A percentile compares a stretch with the other conserved stretches of the same genome.
Evolutionary conservation across 1,140 invertebrate species (phyloP).

Genomic region (Octopus bimaculoides): DNA sequence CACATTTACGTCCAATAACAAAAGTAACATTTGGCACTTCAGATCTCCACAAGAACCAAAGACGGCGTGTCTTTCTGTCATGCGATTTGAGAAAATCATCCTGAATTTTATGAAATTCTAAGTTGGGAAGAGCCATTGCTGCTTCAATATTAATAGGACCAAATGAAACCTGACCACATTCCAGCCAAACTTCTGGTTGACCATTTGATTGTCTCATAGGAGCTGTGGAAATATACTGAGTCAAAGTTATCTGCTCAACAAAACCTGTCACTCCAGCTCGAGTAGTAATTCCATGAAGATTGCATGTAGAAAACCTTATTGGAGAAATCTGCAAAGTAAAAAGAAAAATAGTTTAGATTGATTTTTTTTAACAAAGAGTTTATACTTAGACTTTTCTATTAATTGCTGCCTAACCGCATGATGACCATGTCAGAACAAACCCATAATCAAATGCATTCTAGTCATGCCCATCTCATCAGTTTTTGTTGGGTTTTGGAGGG

Average conservation of each 20-base stretch:
- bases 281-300: conserved; percentile 87
- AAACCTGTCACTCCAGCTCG: conserved; percentile 86
- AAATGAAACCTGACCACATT: conserved; percentile 84
- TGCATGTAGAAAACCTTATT: conserved; percentile 84
- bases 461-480: no score
- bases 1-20: conserved; percentile 73
- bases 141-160: conserved; percentile 90
- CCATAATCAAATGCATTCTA: no score
- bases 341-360: not conserved
- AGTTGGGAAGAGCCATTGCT: conserved; percentile 65
- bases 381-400: not conserved
- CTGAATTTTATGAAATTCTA: conserved; percentile 51
- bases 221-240: conserved; percentile 63
- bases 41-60: conserved; percentile 92
- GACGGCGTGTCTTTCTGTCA: conserved; percentile 80
- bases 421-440: no score
- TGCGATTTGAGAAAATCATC: conserved; percentile 77
- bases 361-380: not conserved
- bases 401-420: no score
- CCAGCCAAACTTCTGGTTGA: conserved; percentile 71
- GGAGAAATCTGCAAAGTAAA: conserved; percentile 69
- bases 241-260: conserved; percentile 73
- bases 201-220: conserved; percentile 29
- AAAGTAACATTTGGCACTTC: conserved; percentile 61
- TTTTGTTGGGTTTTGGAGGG: no score